Conservation (phyloP, 2,888 invertebrate genomes). For the Uloborus plumipes region DNA sequence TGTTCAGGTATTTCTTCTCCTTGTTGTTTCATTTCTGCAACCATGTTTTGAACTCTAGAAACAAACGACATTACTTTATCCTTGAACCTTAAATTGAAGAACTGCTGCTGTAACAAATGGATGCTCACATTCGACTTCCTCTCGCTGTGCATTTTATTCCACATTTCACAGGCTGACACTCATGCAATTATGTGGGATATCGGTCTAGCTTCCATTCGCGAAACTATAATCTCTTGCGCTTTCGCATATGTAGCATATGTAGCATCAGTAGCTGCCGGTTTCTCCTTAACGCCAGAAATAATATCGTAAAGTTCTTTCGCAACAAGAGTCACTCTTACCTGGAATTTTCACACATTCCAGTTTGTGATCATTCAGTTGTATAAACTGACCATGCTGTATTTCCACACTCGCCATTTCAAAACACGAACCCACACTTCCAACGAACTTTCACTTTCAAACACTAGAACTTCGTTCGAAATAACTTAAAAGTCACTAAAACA, state of each 20-base stretch:
- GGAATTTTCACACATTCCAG: not conserved
- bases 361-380: not conserved
- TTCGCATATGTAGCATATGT: not conserved
- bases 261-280: not conserved
- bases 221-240: not conserved
- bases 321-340: not conserved
- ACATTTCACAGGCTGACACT: not conserved
- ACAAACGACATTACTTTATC: not conserved
- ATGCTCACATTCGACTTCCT: not conserved
- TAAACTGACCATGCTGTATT: not conserved
- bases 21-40: not conserved
- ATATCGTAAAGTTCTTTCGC: too few species aligned
- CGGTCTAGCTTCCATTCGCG: not conserved
- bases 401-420: not conserved
- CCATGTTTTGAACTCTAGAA: not conserved
- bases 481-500: too few species aligned
- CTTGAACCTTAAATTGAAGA: not conserved
- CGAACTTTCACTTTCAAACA: too few species aligned
- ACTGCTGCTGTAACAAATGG: constrained; percentile 1
- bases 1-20: not conserved
- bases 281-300: not conserved
- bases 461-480: too few species aligned
- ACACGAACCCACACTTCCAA: too few species aligned
- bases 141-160: not conserved
- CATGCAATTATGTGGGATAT: not conserved